These are phyloP conservation scores for Condylostylus longicornis DNA, from an alignment of 1,140 invertebrate genomes.

Conservation along the genomic window DNA sequence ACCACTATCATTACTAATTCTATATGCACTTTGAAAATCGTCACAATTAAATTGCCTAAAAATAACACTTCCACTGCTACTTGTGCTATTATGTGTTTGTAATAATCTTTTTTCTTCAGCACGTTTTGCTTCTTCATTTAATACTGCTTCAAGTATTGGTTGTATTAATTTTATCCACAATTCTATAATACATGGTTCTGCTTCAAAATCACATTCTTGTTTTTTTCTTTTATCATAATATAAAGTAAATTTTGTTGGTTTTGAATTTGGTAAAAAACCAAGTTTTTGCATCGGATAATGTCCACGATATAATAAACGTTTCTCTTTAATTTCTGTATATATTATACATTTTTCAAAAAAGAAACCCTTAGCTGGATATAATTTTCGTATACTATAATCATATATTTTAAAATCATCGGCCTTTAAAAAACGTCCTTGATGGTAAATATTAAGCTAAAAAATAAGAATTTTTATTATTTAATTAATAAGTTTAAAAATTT, in stretches of 20 bases:
- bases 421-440: constrained; percentile 29
- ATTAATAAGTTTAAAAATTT: neutral
- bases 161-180: constrained; percentile 23
- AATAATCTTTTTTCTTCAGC: too few species aligned
- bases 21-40: too few species aligned
- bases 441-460: constrained; percentile 25
- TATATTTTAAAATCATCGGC: constrained; percentile 24
- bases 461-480: neutral
- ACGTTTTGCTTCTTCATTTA: too few species aligned
- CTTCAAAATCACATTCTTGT: constrained; percentile 26
- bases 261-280: constrained; percentile 20
- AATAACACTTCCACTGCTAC: too few species aligned
- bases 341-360: constrained; percentile 31
- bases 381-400: constrained; percentile 21
- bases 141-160: too few species aligned
- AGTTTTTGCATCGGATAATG: constrained; percentile 28
- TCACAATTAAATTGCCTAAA: too few species aligned
- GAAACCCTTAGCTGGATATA: constrained; percentile 25
- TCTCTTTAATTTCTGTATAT: constrained; percentile 31
- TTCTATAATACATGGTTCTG: constrained; percentile 16
- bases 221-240: constrained; percentile 26
- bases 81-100: too few species aligned
- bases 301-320: constrained; percentile 24
- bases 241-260: constrained; percentile 24
- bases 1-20: too few species aligned